A percentile compares a stretch with the other conserved stretches of the same genome.
phyloP scores from a whole-genome alignment of 2,888 invertebrate genomes.

The Entomobrya multifasciata region DNA sequence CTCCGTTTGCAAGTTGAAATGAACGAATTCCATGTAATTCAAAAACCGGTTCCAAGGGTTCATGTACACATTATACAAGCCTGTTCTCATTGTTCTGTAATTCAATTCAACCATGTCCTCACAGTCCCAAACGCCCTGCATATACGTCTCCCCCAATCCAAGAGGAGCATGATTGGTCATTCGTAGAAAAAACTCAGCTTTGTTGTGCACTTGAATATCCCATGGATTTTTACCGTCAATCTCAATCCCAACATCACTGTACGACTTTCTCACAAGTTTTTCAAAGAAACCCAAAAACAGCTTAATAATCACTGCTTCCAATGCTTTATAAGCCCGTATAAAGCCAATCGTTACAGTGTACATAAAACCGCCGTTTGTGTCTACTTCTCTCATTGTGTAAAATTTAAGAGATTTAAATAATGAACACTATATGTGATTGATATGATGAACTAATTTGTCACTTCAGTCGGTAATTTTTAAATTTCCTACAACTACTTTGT shows the following conservation, averaged over 20 bases:
- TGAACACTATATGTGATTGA: not conserved
- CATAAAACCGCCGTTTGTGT: slow-evolving; percentile 39
- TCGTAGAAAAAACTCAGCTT: slow-evolving; percentile 57
- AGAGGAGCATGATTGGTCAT: slow-evolving; percentile 61
- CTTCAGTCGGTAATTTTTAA: too few relatives aligned
- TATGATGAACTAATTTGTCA: too few relatives aligned
- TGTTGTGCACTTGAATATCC: slow-evolving; percentile 69
- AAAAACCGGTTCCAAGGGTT: slow-evolving; percentile 72
- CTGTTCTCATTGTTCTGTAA: slow-evolving; percentile 64
- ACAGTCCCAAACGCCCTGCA: slow-evolving; percentile 68
- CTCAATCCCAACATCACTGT: slow-evolving; percentile 55
- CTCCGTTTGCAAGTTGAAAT: slow-evolving; percentile 75
- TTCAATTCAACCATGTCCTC: slow-evolving; percentile 69
- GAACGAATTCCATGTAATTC: slow-evolving; percentile 73
- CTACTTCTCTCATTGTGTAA: not conserved
- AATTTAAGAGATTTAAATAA: too few relatives aligned
- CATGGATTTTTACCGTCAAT: slow-evolving; percentile 65
- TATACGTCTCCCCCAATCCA: slow-evolving; percentile 68
- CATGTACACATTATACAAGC: slow-evolving; percentile 69
- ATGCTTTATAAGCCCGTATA: slow-evolving; percentile 63
- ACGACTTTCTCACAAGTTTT: slow-evolving; percentile 64
- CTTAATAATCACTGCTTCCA: slow-evolving; percentile 62
- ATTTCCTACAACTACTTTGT: too few relatives aligned
- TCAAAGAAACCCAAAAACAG: slow-evolving; percentile 54
- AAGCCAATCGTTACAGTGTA: slow-evolving; percentile 53